Percentiles rank a stretch among this genome's conserved stretches.
Evolutionary conservation across 2,113 vertebrate species (phyloP).

Genomic region (Mola mola): DNA sequence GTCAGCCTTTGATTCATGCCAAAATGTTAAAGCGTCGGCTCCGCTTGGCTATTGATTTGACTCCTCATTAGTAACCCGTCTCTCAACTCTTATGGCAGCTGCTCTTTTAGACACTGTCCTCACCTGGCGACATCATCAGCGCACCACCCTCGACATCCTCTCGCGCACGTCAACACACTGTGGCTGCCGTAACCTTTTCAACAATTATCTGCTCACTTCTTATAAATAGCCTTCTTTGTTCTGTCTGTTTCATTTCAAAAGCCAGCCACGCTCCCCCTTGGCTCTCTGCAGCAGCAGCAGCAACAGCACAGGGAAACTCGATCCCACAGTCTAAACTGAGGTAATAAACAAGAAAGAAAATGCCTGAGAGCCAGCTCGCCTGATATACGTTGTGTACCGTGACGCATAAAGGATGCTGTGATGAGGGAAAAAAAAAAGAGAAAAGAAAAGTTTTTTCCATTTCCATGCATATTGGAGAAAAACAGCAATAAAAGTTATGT

Average conservation of each 20-base stretch:
- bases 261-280: slow-evolving; percentile 34
- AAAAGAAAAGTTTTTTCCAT: slow-evolving; percentile 30
- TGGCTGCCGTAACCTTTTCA: slow-evolving; percentile 66
- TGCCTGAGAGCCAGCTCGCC: slow-evolving; percentile 35
- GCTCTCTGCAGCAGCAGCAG: slow-evolving; percentile 35
- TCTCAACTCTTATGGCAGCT: slow-evolving; percentile 3
- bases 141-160: slow-evolving; percentile 21
- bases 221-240: slow-evolving; percentile 70
- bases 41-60: slow-evolving; percentile 19
- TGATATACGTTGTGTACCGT: slow-evolving; percentile 48
- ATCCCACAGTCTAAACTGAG: slow-evolving; percentile 64
- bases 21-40: slow-evolving; percentile 1
- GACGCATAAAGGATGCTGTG: slow-evolving; percentile 40
- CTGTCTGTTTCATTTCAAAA: slow-evolving; percentile 72
- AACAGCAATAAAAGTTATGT: slow-evolving; percentile 25
- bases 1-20: slow-evolving; percentile 14
- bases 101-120: slow-evolving; percentile 10
- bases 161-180: slow-evolving; percentile 37
- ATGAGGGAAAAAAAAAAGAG: slow-evolving; percentile 18
- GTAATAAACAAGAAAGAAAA: slow-evolving; percentile 62
- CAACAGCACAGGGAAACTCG: slow-evolving; percentile 55
- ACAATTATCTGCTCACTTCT: slow-evolving; percentile 65
- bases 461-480: slow-evolving; percentile 14
- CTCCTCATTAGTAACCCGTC: slow-evolving; percentile 10
- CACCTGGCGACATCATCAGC: slow-evolving; percentile 19